Evolutionary conservation across 1,140 invertebrate species (phyloP).

Genomic region (Drosophila punjabiensis): DNA sequence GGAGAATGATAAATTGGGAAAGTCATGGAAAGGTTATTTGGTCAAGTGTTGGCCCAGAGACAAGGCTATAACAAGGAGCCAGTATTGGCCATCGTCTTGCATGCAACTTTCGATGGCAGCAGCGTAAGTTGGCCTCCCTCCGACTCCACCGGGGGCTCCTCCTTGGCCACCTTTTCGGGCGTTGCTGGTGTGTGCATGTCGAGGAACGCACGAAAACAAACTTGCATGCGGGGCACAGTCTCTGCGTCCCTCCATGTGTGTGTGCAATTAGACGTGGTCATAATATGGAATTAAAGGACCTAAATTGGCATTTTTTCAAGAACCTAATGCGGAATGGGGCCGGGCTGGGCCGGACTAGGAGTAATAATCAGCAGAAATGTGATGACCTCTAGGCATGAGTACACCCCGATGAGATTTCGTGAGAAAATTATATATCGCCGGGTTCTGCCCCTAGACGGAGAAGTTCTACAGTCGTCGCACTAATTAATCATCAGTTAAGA

Average conservation of each 20-base stretch:
- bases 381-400: slow-evolving; percentile 69
- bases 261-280: slow-evolving; percentile 62
- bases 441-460: slow-evolving; percentile 22
- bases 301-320: slow-evolving; percentile 66
- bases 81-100: slow-evolving; percentile 42
- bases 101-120: slow-evolving; percentile 51
- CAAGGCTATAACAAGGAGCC: slow-evolving; percentile 55
- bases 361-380: slow-evolving; percentile 55
- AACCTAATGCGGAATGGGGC: slow-evolving; percentile 47
- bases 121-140: slow-evolving; percentile 7
- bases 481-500: slow-evolving; percentile 80
- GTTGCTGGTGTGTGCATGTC: slow-evolving; percentile 50
- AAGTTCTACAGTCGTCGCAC: slow-evolving; percentile 54
- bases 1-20: slow-evolving; percentile 64
- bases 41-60: slow-evolving; percentile 57
- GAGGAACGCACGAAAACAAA: slow-evolving; percentile 61
- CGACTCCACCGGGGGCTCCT: background rate
- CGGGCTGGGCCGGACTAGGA: slow-evolving; percentile 7
- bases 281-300: slow-evolving; percentile 73
- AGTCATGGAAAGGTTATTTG: slow-evolving; percentile 69
- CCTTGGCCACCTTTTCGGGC: slow-evolving; percentile 1
- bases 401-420: slow-evolving; percentile 55
- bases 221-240: slow-evolving; percentile 38
- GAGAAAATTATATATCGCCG: slow-evolving; percentile 71
- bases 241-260: slow-evolving; percentile 14